Conservation (phyloP, 2,888 invertebrate genomes). For the Drosophila nr. medialis region DNA sequence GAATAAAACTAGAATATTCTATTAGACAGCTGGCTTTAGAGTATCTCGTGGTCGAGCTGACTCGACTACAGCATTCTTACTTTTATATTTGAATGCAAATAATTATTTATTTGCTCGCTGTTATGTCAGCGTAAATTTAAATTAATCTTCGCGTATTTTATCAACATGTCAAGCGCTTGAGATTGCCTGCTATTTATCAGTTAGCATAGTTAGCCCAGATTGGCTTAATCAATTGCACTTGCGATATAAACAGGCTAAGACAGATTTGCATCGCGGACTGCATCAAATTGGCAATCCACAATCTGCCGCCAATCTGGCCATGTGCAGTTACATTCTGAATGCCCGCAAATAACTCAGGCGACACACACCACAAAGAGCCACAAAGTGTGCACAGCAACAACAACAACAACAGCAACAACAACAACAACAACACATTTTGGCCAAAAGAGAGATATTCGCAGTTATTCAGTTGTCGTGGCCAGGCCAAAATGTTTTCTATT, state of each 20-base stretch:
- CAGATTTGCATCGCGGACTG: constrained; percentile 1
- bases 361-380: constrained; percentile 4
- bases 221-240: not conserved
- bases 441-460: constrained; percentile 1
- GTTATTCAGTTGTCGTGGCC: constrained; percentile 21
- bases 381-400: constrained; percentile 1
- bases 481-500: constrained; percentile 26
- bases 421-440: not conserved
- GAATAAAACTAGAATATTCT: not conserved
- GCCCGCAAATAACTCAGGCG: constrained; percentile 20
- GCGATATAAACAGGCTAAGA: not conserved
- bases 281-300: not conserved
- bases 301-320: constrained; percentile 2
- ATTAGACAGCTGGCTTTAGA: not conserved
- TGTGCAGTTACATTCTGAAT: constrained; percentile 27
- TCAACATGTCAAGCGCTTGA: not conserved
- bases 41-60: not conserved
- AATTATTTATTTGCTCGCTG: not conserved
- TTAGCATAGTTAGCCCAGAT: not conserved
- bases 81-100: not conserved
- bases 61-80: not conserved
- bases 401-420: not conserved
- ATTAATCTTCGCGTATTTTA: not conserved
- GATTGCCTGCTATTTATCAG: not conserved
- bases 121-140: not conserved